phyloP scores from a whole-genome alignment of 1,140 invertebrate genomes.

The Episyrphus balteatus region DNA sequence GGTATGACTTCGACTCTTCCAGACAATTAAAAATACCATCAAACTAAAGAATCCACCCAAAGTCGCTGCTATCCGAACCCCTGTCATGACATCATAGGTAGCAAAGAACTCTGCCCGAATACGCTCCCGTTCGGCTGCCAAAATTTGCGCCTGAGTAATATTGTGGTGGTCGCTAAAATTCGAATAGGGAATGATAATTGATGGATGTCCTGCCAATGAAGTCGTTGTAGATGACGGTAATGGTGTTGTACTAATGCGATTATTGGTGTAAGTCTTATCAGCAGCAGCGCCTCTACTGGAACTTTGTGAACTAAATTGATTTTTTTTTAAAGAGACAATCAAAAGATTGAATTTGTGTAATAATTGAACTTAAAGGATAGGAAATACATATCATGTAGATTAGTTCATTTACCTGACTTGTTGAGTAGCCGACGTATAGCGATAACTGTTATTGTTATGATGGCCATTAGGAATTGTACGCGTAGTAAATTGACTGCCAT shows the following conservation, averaged over 20 bases:
- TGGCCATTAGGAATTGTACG: background rate
- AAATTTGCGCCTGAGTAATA: constrained; percentile 22
- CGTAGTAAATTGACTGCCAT: background rate
- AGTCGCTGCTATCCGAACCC: constrained; percentile 75
- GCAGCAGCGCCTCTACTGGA: background rate
- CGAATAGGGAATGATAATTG: background rate
- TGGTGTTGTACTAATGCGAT: background rate
- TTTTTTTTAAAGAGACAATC: no score
- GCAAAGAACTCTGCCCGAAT: constrained; percentile 70
- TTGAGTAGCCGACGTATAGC: no score
- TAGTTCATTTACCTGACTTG: no score
- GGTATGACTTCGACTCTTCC: constrained; percentile 69
- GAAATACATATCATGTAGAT: no score
- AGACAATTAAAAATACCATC: constrained; percentile 76
- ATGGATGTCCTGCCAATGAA: background rate
- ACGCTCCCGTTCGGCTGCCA: constrained; percentile 40
- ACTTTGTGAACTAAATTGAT: background rate
- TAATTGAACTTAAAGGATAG: no score
- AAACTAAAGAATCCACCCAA: constrained; percentile 77
- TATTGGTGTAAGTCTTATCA: background rate
- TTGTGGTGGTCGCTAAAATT: constrained; percentile 6
- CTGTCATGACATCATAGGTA: constrained; percentile 85
- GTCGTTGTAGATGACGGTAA: background rate
- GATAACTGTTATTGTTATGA: background rate
- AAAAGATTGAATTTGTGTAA: no score